Percentiles rank a stretch among this genome's conserved stretches.
Evolutionary conservation across 1,140 invertebrate genomes (phyloP).

Genomic region (Sminthurinus signatus): DNA sequence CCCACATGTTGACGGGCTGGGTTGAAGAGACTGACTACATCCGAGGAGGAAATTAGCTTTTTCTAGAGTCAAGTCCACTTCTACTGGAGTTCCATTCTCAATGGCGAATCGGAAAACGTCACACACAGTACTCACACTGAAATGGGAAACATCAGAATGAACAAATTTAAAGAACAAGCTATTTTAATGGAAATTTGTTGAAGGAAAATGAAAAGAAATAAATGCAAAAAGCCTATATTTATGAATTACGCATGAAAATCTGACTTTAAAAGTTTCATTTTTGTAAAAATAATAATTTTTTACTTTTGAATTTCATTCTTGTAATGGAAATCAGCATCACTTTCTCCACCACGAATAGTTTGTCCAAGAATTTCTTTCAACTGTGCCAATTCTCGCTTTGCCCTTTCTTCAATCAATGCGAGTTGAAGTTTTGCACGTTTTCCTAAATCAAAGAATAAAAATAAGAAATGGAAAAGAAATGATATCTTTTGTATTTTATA

Average conservation of each 20-base stretch:
- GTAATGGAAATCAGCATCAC: background rate
- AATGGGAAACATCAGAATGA: too few relatives aligned
- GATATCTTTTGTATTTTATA: too few relatives aligned
- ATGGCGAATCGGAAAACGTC: conserved; percentile 10
- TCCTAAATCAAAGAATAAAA: too few relatives aligned
- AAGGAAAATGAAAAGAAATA: too few relatives aligned
- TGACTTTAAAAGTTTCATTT: background rate
- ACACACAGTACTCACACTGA: background rate
- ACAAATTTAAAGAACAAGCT: too few relatives aligned
- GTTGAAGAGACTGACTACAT: too few relatives aligned
- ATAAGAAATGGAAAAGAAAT: too few relatives aligned
- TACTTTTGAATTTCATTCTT: conserved; percentile 6
- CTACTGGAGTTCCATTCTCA: background rate
- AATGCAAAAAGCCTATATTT: too few relatives aligned
- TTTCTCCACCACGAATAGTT: background rate
- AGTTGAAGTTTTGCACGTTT: background rate
- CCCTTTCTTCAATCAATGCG: background rate
- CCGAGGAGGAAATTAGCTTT: background rate
- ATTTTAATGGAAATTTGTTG: too few relatives aligned
- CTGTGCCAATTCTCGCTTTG: background rate
- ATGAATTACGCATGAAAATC: too few relatives aligned
- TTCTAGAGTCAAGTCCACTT: background rate
- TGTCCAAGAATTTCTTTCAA: background rate
- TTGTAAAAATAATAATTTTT: background rate
- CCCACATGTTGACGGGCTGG: too few relatives aligned